A percentile compares a stretch with the other conserved stretches of the same genome.
phyloP scores from a whole-genome alignment of 2,113 vertebrate species.

The Microcebus griseorufus region DNA sequence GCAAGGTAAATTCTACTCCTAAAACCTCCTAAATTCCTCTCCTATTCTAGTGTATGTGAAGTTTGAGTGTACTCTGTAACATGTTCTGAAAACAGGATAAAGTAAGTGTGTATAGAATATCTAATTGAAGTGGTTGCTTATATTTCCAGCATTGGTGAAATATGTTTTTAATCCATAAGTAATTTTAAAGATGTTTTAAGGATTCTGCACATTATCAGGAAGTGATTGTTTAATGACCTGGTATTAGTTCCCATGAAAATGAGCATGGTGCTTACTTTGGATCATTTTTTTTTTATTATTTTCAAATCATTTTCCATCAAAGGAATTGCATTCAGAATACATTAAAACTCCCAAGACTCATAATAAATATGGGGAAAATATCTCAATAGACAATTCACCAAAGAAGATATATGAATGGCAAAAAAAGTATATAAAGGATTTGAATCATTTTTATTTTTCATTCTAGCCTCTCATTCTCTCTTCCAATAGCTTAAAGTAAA shows the following conservation, averaged over 20 bases:
- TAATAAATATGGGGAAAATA: too few species aligned
- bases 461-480: background rate
- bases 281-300: background rate
- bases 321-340: too few species aligned
- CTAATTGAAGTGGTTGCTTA: background rate
- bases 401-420: too few species aligned
- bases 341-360: too few species aligned
- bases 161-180: background rate
- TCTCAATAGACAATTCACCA: too few species aligned
- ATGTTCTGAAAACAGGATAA: background rate
- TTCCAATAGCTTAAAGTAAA: background rate
- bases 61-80: background rate
- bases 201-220: background rate
- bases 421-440: background rate
- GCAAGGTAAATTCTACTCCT: background rate
- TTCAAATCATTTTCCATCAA: too few species aligned
- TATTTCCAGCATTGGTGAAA: background rate
- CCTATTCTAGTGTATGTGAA: background rate
- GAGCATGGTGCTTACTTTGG: background rate
- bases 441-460: background rate
- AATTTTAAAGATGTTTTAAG: background rate
- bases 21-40: background rate
- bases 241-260: background rate
- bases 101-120: background rate
- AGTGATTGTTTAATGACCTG: accelerated